Conservation (phyloP, 1,140 invertebrate genomes). For the Drosophila lini region DNA sequence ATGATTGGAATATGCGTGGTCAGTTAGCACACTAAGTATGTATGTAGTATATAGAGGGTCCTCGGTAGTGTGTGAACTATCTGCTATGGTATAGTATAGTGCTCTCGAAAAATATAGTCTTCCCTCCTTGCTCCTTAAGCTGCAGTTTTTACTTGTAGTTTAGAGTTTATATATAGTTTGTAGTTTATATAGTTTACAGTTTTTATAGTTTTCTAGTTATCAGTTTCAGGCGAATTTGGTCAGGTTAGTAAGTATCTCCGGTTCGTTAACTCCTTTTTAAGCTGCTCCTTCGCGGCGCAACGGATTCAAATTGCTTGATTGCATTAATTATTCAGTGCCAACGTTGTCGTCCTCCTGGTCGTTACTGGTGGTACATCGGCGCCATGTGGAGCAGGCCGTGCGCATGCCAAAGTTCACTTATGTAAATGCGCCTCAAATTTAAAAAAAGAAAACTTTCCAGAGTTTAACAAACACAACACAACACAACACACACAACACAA, state of each 20-base stretch:
- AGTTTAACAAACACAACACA: conserved; percentile 34
- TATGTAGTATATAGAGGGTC: conserved; percentile 33
- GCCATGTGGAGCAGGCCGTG: conserved; percentile 30
- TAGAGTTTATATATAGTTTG: neutral
- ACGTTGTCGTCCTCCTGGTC: conserved; percentile 29
- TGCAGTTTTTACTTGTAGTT: conserved; percentile 4
- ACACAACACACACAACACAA: conserved; percentile 13
- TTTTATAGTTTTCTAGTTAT: neutral
- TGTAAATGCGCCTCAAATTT: conserved; percentile 45
- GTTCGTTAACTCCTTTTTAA: conserved; percentile 60
- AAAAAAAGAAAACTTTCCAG: conserved; percentile 47
- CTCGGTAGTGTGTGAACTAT: conserved; percentile 16
- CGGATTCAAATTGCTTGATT: conserved; percentile 74
- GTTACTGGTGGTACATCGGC: conserved; percentile 23
- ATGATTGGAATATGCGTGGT: conserved; percentile 73
- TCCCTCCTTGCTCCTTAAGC: conserved; percentile 27
- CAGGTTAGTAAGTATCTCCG: conserved; percentile 13
- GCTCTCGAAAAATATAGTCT: conserved; percentile 58
- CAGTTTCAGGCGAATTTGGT: conserved; percentile 13
- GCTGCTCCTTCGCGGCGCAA: conserved; percentile 36
- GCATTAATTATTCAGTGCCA: conserved; percentile 80
- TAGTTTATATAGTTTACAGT: neutral
- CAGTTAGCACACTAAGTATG: conserved; percentile 59
- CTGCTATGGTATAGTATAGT: conserved; percentile 40
- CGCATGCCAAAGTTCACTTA: conserved; percentile 72